Evolutionary conservation across 2,888 invertebrate species (phyloP), one percentile per base, ranked within the genome.

Genomic region (Lagria hirta): DNA sequence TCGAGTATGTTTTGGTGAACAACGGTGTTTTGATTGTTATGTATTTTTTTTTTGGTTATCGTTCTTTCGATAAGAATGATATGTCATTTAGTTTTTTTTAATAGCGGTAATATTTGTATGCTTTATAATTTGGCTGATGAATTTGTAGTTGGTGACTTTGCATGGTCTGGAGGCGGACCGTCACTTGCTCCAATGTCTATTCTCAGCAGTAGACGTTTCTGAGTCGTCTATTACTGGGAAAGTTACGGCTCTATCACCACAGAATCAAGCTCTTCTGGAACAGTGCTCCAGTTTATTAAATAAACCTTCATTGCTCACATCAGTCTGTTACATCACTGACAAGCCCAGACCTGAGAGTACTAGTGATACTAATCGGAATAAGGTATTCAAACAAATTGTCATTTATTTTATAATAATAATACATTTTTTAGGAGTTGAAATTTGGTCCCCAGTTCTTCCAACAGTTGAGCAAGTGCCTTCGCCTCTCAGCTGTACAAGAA

Each of bases 121-220:
- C 95, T 75, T 83, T 91, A 78, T 94, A 95, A 84, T 94, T 94
- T 77, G 94, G 95, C 80, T 86, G 93, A n/a, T n/a, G n/a, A n/a
- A 75, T 58, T 61, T 51, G 58, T 60, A 95, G 94, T 81, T 94
- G 76, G 86, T 93, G 69, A 82, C 82, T 78, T 81, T 84, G 71
- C 88, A 92, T 83, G 95, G 95, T 75, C 83, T 91, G 78, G 94
- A 95, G 84, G 94, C 94, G 77, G 94, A 95, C 80, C 86, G 93
- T 78, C 93, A 95, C 81, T 84, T 93, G 74, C 84, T 94, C 80
- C 91, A 90, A 80, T 90, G 90, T 78, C 83, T 96, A 73, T 88
- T 95, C 75, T 88, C 92, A 65, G 83, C 84, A 65, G 85, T 93
- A 70, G 86, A 92, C 73, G 88, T 91, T 79, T 84, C 77, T 70